Conservation (phyloP, 1,140 invertebrate genomes). For the Drosophila nasuta region DNA sequence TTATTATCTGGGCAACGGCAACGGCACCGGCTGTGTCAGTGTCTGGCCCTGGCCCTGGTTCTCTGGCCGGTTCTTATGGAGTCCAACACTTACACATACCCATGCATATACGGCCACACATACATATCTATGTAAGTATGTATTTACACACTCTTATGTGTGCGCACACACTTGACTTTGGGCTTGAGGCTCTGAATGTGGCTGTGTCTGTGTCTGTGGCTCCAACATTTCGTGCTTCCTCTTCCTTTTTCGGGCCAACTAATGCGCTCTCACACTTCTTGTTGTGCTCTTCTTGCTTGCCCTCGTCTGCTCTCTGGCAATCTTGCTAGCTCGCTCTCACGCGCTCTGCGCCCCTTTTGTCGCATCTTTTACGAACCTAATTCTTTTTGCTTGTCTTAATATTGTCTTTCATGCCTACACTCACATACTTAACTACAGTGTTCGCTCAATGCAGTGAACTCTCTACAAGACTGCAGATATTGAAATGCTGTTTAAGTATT, state of each 20-base stretch:
- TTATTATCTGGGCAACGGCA: constrained; percentile 34
- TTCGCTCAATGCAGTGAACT: no score
- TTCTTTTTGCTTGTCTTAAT: constrained; percentile 64
- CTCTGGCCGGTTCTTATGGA: constrained; percentile 64
- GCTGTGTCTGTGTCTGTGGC: constrained; percentile 28
- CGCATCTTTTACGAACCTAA: constrained; percentile 50
- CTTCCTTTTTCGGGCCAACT: constrained; percentile 30
- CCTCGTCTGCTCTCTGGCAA: constrained; percentile 11
- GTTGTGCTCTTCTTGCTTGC: constrained; percentile 1
- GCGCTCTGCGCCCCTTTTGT: constrained; percentile 45
- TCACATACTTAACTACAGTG: background rate
- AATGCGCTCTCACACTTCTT: constrained; percentile 23
- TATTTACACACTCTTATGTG: constrained; percentile 17
- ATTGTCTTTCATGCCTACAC: constrained; percentile 37
- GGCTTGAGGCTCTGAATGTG: constrained; percentile 29
- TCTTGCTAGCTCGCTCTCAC: constrained; percentile 6
- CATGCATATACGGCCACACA: constrained; percentile 19
- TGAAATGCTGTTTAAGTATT: no score
- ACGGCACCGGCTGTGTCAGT: constrained; percentile 18
- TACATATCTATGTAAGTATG: background rate
- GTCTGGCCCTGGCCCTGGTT: constrained; percentile 53
- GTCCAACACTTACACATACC: constrained; percentile 42
- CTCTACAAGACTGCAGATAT: no score
- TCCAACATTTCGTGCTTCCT: constrained; percentile 44
- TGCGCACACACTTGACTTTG: constrained; percentile 51